A percentile compares a stretch with the other conserved stretches of the same genome.
phyloP scores from a whole-genome alignment of 1,140 invertebrate species.

The Druon quercuslanigerum region DNA sequence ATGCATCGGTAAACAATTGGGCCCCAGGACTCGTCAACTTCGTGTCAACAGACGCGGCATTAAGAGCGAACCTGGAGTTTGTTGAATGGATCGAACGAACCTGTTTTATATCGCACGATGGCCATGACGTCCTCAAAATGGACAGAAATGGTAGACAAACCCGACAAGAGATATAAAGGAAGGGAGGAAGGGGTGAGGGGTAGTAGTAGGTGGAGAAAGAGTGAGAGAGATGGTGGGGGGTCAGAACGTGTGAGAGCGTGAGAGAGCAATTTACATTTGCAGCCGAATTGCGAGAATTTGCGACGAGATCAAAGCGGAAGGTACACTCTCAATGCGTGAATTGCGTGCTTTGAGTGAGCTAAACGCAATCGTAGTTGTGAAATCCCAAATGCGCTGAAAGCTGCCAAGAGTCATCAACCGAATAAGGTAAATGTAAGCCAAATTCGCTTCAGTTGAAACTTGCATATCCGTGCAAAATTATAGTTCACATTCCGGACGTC shows the following conservation, averaged over 20 bases:
- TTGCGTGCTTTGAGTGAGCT: conserved; percentile 12
- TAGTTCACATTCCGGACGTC: too few relatives aligned
- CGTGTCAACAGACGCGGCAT: conserved; percentile 56
- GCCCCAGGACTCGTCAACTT: conserved; percentile 55
- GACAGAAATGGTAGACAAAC: conserved; percentile 33
- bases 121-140: conserved; percentile 12
- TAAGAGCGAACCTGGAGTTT: conserved; percentile 39
- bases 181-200: neutral
- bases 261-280: conserved; percentile 37
- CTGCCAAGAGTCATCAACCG: conserved; percentile 2
- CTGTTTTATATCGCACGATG: conserved; percentile 2
- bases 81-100: conserved; percentile 20
- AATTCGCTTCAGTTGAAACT: neutral
- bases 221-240: neutral
- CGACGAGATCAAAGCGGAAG: conserved; percentile 16
- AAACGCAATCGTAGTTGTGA: neutral
- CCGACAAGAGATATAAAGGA: conserved; percentile 17
- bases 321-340: conserved; percentile 20
- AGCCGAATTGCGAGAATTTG: conserved; percentile 43
- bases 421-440: neutral
- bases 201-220: conserved; percentile 33
- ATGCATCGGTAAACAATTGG: conserved; percentile 62
- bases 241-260: conserved; percentile 36
- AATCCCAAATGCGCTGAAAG: neutral
- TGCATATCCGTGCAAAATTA: too few relatives aligned